A percentile compares a stretch with the other conserved stretches of the same genome.
Conservation (phyloP, 1,140 invertebrate genomes). For the Platorchestia sp. region DNA sequence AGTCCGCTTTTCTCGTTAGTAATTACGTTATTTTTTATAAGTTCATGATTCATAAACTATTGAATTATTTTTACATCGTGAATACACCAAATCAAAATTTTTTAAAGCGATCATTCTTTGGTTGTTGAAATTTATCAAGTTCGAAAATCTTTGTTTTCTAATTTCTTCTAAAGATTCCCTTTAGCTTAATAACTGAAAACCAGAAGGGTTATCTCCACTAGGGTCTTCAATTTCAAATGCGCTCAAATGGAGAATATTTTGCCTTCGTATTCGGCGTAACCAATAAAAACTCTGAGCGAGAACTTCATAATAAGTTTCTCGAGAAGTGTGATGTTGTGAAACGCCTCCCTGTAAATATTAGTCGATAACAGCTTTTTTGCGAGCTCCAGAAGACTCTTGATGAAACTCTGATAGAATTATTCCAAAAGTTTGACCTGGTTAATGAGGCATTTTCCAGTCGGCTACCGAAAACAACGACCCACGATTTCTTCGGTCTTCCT, state of each 20-base stretch:
- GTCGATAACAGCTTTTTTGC: constrained; percentile 41
- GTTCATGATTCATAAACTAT: neutral
- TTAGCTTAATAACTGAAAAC: neutral
- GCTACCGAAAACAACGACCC: neutral
- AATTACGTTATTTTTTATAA: neutral
- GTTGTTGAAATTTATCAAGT: too few species aligned
- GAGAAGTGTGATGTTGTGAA: neutral
- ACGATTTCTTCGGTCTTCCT: neutral
- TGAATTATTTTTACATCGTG: neutral
- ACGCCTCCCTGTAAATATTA: neutral
- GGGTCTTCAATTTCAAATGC: neutral
- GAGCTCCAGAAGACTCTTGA: neutral
- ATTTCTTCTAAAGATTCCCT: too few species aligned
- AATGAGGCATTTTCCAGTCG: constrained; percentile 30
- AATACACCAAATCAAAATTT: neutral
- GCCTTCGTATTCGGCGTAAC: neutral
- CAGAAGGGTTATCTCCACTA: neutral
- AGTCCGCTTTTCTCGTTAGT: neutral
- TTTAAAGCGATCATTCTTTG: neutral
- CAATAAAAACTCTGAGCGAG: neutral
- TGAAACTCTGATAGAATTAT: constrained; percentile 54
- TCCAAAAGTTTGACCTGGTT: constrained; percentile 26
- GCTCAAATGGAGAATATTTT: neutral
- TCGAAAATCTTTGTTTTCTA: too few species aligned
- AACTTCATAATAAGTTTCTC: constrained; percentile 1